Base-by-base conservation (phyloP, 1,140 invertebrate species). In the Drosophila tropicalis region DNA sequence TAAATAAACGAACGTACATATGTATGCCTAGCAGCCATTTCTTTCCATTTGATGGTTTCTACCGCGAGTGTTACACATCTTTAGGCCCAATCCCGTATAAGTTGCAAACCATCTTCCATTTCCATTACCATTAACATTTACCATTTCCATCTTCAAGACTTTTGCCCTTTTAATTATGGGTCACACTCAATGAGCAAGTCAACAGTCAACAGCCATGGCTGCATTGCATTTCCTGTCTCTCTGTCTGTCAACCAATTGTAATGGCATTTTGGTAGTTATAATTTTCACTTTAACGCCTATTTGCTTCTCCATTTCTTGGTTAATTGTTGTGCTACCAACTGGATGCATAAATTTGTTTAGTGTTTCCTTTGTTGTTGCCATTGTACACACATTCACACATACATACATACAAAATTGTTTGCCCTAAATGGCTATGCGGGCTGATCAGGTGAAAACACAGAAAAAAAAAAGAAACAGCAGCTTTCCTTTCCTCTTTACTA, bases 281-380 rank as follows among this genome's bases (percentile, higher is more conserved):
- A 76, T 86, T 86, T 86, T 82, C 83, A 83, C 84, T 74, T 87
- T 84, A 84, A 87, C 85, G 84, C 84, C 80, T 87, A 80, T 84
- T 89, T 51, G 76, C 73, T 64, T 70, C 67, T 77, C 79, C 81
- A 87, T 71, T 79, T 70, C 79, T 72, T 66, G 62, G 69, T 80
- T 86, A 86, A 86, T 89, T 83, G 83, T 80, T 69, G 72, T 62
- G 62, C 79, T 81, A 77, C 79, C 79, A 81, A 82, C 70, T 87
- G 79, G 83, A 76, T 67, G 79, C 83, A 86, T 83, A 76, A 79
- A 87, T 86, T 83, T 86, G 76, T 47, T 51, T 69, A 67, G 68
- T 72, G 36, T 67, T 64, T 72, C 41, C 55, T 70, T 67, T 66
- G 64, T 67, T 66, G 64, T 76, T 57, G 60, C 72, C 68, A 34